Percentiles rank a stretch among this genome's conserved stretches.
Conservation (phyloP, 2,888 invertebrate genomes). For the Drosophila koepferae region DNA sequence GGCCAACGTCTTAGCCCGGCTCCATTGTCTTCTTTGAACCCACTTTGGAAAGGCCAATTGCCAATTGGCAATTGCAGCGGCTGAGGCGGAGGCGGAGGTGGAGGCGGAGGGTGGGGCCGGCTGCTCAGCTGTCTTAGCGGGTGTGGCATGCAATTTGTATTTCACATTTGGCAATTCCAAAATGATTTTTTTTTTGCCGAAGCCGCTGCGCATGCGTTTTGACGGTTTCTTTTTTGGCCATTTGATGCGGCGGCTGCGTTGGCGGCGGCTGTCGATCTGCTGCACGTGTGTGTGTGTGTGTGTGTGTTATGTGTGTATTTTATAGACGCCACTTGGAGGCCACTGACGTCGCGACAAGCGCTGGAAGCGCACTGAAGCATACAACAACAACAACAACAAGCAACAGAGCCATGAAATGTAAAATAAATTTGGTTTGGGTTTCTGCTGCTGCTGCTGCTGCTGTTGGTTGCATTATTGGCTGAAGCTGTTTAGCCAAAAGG, state of each 20-base stretch:
- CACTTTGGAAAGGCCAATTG: constrained; percentile 62
- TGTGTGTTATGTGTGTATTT: constrained; percentile 1
- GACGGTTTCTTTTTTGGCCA: constrained; percentile 45
- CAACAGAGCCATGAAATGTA: constrained; percentile 52
- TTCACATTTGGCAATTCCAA: constrained; percentile 72
- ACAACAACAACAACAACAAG: constrained; percentile 38
- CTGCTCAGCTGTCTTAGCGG: constrained; percentile 32
- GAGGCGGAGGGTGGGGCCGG: not conserved
- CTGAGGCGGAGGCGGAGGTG: not conserved
- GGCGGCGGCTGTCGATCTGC: constrained; percentile 1
- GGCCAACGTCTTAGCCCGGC: constrained; percentile 20
- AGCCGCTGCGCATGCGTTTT: constrained; percentile 54
- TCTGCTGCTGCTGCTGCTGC: constrained; percentile 4
- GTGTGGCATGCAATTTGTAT: constrained; percentile 73
- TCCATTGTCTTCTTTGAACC: constrained; percentile 42
- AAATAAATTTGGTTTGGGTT: constrained; percentile 32
- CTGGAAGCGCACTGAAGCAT: constrained; percentile 66
- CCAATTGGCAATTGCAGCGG: constrained; percentile 28
- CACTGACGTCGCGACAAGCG: constrained; percentile 63
- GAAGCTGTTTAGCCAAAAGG: constrained; percentile 52
- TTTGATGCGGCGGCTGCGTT: constrained; percentile 51
- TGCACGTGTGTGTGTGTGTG: constrained; percentile 20
- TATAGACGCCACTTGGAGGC: constrained; percentile 61
- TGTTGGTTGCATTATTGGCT: constrained; percentile 60
- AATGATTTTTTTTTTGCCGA: constrained; percentile 23